Base-by-base conservation (phyloP, 2,113 vertebrate species). In the Mus musculus region DNA sequence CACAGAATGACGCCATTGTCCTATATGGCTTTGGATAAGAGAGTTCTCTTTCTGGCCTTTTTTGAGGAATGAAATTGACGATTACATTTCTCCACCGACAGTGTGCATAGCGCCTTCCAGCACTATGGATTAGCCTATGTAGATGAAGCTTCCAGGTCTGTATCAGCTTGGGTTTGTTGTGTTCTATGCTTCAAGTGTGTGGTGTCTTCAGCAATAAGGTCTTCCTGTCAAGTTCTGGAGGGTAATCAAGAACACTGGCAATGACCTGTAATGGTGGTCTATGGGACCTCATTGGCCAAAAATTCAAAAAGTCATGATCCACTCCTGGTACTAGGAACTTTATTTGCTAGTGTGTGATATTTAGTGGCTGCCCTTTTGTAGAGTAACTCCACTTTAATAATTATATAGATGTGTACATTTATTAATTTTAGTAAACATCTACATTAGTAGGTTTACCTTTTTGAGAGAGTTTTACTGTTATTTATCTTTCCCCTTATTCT, bases 21-120 rank as follows among this genome's bases (percentile, higher is more conserved):
- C 94, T 89, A 54, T 89, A 89, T 77, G 30, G 78, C 61, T 92
- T 97, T 89, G 93, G 76, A 92, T 94, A 89, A 96, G 92, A 91
- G 22, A 86, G 88, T 92, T 96, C 92, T 88, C 30, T 73, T 94
- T 95, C 95, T 94, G n/a, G 63, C 87, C 39, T 89, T 88, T 95
- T 87, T 78, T 82, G 12, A 89, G n/a, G 54, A 19, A 81, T 91
- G 56, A 93, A 65, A 85, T 30, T 65, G 24, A 63, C 42, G 81
- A 63, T 85, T 30, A 30, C 81, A 42, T 39, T 82, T 82, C 54
- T 59, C 42, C 42, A 42, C 42, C 3, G 42, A 42, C 14, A 84
- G 56, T 28, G 65, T 69, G 65, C 8, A 26, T 26, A 63, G 61
- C 24, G 9, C 78, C 33, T 82, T 39, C 36, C 80, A 84, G 56